Percentiles rank a stretch among this genome's conserved stretches.
These are phyloP conservation scores for Neoascia interrupta DNA, from an alignment of 2,888 invertebrate species.

Conservation along the genomic window DNA sequence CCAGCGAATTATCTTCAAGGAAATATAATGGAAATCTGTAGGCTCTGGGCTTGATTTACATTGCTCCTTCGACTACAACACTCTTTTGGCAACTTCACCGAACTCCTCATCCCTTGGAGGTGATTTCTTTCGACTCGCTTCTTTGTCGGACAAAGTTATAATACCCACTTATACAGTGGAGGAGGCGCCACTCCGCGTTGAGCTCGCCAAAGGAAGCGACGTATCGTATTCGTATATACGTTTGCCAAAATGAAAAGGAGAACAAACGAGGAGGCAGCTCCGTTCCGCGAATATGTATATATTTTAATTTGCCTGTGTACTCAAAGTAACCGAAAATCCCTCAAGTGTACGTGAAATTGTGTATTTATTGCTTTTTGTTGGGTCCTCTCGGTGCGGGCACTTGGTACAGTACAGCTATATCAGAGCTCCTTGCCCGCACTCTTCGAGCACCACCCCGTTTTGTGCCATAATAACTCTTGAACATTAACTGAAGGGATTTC, in stretches of 20 bases:
- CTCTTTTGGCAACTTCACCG: conserved; percentile 9
- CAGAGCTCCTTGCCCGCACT: too few species aligned
- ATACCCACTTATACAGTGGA: conserved; percentile 40
- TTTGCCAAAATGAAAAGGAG: conserved; percentile 6
- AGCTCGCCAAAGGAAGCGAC: not conserved
- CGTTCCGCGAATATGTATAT: conserved; percentile 41
- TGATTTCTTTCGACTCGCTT: conserved; percentile 7
- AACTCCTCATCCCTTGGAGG: not conserved
- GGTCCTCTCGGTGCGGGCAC: conserved; percentile 1
- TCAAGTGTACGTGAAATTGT: conserved; percentile 67
- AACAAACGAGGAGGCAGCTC: conserved; percentile 31
- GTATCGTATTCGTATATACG: too few species aligned
- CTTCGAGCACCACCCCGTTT: too few species aligned
- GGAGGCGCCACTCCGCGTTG: conserved; percentile 27
- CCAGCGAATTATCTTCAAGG: conserved; percentile 30
- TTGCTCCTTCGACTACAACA: conserved; percentile 22
- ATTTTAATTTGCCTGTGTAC: conserved; percentile 64
- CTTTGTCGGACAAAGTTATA: conserved; percentile 28
- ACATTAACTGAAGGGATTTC: conserved; percentile 44
- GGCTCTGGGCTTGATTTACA: conserved; percentile 23
- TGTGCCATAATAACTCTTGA: conserved; percentile 44
- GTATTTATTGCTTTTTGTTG: conserved; percentile 63
- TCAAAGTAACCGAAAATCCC: conserved; percentile 66
- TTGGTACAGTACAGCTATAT: too few species aligned
- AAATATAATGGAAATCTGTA: conserved; percentile 54